Conservation (phyloP, 2,888 invertebrate species). For the Allophyes oxyacanthae region DNA sequence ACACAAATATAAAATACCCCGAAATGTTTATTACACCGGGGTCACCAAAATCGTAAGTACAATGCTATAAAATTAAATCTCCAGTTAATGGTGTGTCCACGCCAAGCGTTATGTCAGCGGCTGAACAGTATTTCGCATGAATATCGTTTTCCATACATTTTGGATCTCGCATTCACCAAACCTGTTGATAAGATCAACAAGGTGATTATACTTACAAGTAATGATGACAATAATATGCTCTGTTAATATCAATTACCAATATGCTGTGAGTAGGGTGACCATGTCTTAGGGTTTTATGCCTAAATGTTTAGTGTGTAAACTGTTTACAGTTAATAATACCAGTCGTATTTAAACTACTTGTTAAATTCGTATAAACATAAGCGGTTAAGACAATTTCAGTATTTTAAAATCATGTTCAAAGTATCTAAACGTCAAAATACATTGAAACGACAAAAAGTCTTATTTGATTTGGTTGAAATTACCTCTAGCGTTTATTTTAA, state of each 20-base stretch:
- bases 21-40: constrained; percentile 23
- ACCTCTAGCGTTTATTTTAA: no score
- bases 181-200: constrained; percentile 36
- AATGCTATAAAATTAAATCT: constrained; percentile 7
- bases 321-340: no score
- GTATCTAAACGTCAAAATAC: no score
- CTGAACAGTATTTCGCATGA: not conserved
- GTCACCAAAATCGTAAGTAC: constrained; percentile 9
- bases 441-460: no score
- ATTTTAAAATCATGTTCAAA: no score
- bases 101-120: not conserved
- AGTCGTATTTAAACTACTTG: no score
- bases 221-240: constrained; percentile 33
- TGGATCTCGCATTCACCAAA: constrained; percentile 6
- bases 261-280: constrained; percentile 23
- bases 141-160: constrained; percentile 9
- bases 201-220: constrained; percentile 27
- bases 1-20: constrained; percentile 11
- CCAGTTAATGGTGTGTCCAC: constrained; percentile 10
- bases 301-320: no score
- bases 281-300: not conserved
- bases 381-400: no score
- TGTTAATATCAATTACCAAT: constrained; percentile 39
- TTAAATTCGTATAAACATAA: no score
- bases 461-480: no score